Base-by-base conservation (phyloP, 2,797 vertebrate genomes). In the Taenioides sp. region DNA sequence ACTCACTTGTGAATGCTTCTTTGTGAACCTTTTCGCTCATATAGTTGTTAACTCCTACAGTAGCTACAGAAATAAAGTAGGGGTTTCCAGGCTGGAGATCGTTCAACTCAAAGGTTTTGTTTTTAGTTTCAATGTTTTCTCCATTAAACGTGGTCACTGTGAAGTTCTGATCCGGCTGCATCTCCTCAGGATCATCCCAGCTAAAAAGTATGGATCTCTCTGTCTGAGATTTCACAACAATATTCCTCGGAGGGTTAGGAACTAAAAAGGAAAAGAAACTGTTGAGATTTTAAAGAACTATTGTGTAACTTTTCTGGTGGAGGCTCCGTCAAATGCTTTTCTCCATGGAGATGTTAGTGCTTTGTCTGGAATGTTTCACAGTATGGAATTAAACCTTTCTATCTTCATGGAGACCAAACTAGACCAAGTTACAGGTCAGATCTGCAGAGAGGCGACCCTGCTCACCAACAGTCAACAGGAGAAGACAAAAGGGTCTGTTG, bases 1-100 rank as follows among this genome's bases (percentile, higher is more conserved):
- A 89, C 93, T 89, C 69, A 94, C 93, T 89, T 64, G 92, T 94
- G 27, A 84, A 91, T 22, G 6, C 76, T 20, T 14, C 0, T 47
- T 69, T 23, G 0, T 2, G 80, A 62, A 73, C 71, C 66, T 37
- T 34, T 25, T 77, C 78, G 80, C 93, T 94, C 17, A 14, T 1
- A 68, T 90, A 92, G 12, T 12, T 27, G 28, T 0, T 0, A 23
- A 61, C 69, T 7, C 88, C 90, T 1, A 91, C 74, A 22, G 88
- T 88, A 22, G 73, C 69, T 43, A 91, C 84, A 57, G 79, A 68
- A 66, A 87, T 70, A 2, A 0, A 70, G 69, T 75, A 82, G 1
- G 0, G 65, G 3, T 63, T 89, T 76, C 91, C 91, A 65, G 91
- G 88, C 17, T 23, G 0, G 1, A 90, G 84, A 0, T 50, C 1